Evolutionary conservation across 2,888 invertebrate genomes (phyloP), one percentile per base, ranked within the genome.

Genomic region (Clitarchus hookeri): DNA sequence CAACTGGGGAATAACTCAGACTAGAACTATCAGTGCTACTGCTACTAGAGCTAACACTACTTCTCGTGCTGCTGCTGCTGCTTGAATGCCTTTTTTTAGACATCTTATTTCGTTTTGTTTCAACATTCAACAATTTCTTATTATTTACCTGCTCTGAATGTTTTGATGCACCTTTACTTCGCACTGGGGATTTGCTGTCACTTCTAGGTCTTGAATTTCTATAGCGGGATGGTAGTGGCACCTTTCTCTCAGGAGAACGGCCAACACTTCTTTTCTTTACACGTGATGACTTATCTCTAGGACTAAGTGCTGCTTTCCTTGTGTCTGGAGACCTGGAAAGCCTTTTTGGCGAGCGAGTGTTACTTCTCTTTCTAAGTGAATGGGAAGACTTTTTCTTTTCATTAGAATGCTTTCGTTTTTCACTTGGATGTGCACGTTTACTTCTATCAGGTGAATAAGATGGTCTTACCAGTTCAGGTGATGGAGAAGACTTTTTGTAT

Each of bases 1-100:
- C 92, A 0, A 95, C 94, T 0, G 95, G 95, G 0, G 95, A 95
- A 89, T 95, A 95, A 89, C 95, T 95, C 84, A 95, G 91, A 88
- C 93, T 94, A n/a, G 90, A 91, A 86, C 86, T 84, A 0, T 25
- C 79, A 44, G 84, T 85, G 65, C 65, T 65, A 19, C 65, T 65
- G n/a, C 65, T 65, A n/a, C 65, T 44, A 25, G 54, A 77, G 36
- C 86, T 86, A 19, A n/a, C 53, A 44, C 85, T 85, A 2, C 65
- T 65, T 11, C 65, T 65, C 0, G 11, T 84, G 44, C 80, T 86
- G 54, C 84, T 53, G 9, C 53, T 65, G 25, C 48, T 65, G n/a
- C 65, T 65, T 19, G 65, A 65, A 23, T n/a, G 65, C 16, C 65
- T 65, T 26, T 80, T 53, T 80, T 26, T 80, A 53, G 13, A 78